Evolutionary conservation across 1,140 invertebrate species (phyloP), one percentile per base, ranked within the genome.

Genomic region (Sarcophaga peregrina): DNA sequence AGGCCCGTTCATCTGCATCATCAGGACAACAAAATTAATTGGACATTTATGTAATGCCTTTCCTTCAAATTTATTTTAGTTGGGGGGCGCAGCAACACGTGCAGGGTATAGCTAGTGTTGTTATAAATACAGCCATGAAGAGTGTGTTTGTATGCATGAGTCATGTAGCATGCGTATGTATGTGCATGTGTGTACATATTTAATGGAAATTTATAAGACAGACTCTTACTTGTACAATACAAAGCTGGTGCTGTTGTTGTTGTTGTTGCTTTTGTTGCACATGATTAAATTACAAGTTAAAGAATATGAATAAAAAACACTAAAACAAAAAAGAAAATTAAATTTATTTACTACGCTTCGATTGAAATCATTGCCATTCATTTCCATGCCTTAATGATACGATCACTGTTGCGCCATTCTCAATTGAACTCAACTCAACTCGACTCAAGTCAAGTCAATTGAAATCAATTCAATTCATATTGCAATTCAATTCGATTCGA

Each of bases 221-320:
- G 37, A 82, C 13, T 58, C 15, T 58, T 58, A 58, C 25, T 37
- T 37, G 25, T 37, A 37, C 25, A 37, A 37, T 37, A 37, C 4
- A n/a, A n/a, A 37, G 25, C 54, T 82, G 11, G 68, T 81, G 52
- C 7, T 81, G 13, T 68, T 81, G 54, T 80, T 82, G 11, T 81
- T 81, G 52, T 9, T 81, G 13, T 68, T 81, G 54, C 17, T 81
- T 46, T 81, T 81, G 8, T 20, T 68, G 50, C 48, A 47, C 48
- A 76, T 76, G 75, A 58, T 58, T 58, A 58, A 58, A 58, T 58
- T 58, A n/a, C 54, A 58, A n/a, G 54, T 58, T 37, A 4, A 58
- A n/a, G 54, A 58, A 58, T 58, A 58, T 58, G 54, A 58, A 58
- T 15, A 58, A 37, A 37, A 37, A 37, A 37, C n/a, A n/a, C n/a